Conservation (phyloP, 37 sponge, comb jelly and placozoan genomes). For the Aphrocallistes beatrix region DNA sequence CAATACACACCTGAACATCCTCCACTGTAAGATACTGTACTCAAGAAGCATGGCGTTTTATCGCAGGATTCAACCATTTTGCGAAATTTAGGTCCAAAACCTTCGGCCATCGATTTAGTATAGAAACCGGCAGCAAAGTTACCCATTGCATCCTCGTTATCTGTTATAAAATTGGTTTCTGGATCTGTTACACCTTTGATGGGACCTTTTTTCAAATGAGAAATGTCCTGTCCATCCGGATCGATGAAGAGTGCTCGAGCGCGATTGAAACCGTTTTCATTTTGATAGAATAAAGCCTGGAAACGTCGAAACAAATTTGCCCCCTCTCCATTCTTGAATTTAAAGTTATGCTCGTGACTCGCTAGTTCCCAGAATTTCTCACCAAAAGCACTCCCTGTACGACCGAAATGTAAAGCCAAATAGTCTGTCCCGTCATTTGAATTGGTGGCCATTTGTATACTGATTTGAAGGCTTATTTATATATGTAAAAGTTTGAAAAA, state of each 20-base stretch:
- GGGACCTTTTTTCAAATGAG: neutral
- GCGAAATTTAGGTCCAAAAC: neutral
- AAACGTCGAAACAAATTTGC: neutral
- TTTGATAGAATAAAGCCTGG: neutral
- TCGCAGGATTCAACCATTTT: neutral
- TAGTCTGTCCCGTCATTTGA: neutral
- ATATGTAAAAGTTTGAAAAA: no score
- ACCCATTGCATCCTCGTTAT: neutral
- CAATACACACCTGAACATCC: neutral
- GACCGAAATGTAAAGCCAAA: neutral
- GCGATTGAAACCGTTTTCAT: neutral
- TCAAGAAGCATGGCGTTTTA: neutral
- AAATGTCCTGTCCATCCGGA: constrained; percentile 9
- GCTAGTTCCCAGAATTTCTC: constrained; percentile 12
- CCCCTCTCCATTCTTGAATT: neutral
- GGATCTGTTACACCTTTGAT: neutral
- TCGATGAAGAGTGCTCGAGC: neutral
- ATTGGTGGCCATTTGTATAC: neutral
- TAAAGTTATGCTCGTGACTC: neutral
- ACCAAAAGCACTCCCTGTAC: neutral
- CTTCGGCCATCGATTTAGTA: neutral
- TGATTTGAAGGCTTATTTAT: no score
- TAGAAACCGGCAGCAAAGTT: neutral
- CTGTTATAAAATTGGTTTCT: neutral
- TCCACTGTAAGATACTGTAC: neutral